A percentile compares a stretch with the other conserved stretches of the same genome.
Conservation (phyloP, 2,888 invertebrate species). For the Halictus quadricinctus region DNA sequence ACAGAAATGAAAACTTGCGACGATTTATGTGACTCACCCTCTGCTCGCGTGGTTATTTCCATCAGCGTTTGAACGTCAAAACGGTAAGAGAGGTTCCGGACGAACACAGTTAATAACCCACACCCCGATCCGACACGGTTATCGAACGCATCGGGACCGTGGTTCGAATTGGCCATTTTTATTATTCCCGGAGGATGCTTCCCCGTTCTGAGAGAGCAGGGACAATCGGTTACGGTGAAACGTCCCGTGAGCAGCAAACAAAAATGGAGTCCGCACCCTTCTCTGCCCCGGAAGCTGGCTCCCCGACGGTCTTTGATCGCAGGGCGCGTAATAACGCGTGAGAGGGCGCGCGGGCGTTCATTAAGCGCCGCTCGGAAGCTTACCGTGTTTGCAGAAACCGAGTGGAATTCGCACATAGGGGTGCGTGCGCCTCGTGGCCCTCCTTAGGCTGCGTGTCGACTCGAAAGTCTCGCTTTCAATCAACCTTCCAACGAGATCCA, state of each 20-base stretch:
- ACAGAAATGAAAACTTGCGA: neutral
- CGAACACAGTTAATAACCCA: neutral
- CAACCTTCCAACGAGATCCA: neutral
- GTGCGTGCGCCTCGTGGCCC: neutral
- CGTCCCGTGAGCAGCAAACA: slow-evolving; percentile 30
- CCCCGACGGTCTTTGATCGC: slow-evolving; percentile 47
- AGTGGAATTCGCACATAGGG: slow-evolving; percentile 54
- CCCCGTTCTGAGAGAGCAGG: neutral
- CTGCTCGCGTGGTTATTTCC: neutral
- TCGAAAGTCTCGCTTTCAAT: neutral
- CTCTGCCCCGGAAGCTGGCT: slow-evolving; percentile 22
- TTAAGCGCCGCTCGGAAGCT: slow-evolving; percentile 51
- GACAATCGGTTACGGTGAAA: slow-evolving; percentile 4
- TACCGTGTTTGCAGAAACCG: slow-evolving; percentile 59
- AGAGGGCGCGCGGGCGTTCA: slow-evolving; percentile 38
- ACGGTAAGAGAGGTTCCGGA: neutral
- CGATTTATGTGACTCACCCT: neutral
- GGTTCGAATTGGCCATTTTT: slow-evolving; percentile 2
- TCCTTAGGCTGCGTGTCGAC: neutral
- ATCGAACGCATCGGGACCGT: neutral
- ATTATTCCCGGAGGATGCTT: slow-evolving; percentile 13
- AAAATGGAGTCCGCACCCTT: slow-evolving; percentile 26
- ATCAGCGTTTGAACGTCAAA: neutral
- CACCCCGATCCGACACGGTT: neutral
- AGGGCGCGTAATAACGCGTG: slow-evolving; percentile 38